A percentile compares a stretch with the other conserved stretches of the same genome.
Evolutionary conservation across 2,888 invertebrate species (phyloP).

Genomic region (Erannis defoliaria): DNA sequence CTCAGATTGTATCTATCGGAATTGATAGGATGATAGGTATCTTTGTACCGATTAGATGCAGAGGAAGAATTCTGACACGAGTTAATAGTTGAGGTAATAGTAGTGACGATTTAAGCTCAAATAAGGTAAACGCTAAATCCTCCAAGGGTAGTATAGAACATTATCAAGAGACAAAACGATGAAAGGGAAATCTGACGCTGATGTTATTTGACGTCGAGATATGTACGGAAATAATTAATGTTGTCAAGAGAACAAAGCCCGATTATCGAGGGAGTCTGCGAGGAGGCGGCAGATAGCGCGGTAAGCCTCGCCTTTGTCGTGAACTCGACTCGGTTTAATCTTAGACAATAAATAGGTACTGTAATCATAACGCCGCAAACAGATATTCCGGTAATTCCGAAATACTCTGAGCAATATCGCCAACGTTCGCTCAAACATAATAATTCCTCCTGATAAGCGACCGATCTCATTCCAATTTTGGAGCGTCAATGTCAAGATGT

Average conservation of each 20-base stretch:
- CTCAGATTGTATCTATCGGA: too few species aligned
- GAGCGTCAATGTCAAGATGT: slow-evolving; percentile 15
- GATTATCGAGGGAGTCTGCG: slow-evolving; percentile 33
- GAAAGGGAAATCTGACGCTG: slow-evolving; percentile 17
- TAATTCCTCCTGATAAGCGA: slow-evolving; percentile 34
- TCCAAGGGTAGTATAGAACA: not conserved
- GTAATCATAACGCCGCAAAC: slow-evolving; percentile 48
- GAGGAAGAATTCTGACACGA: too few species aligned
- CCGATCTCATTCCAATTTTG: slow-evolving; percentile 34
- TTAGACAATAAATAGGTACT: slow-evolving; percentile 21
- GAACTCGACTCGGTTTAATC: slow-evolving; percentile 37
- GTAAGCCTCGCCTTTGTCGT: slow-evolving; percentile 47
- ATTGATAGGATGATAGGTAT: too few species aligned
- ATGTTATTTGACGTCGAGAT: slow-evolving; percentile 12
- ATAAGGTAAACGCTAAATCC: too few species aligned
- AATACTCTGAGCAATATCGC: slow-evolving; percentile 46
- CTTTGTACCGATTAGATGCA: too few species aligned
- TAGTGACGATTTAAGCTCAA: too few species aligned
- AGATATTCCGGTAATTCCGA: slow-evolving; percentile 39
- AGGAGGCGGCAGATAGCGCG: slow-evolving; percentile 29
- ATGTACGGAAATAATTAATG: slow-evolving; percentile 42
- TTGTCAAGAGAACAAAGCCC: slow-evolving; percentile 50
- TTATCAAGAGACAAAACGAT: slow-evolving; percentile 8
- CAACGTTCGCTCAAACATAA: slow-evolving; percentile 42
- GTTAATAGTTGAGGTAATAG: too few species aligned